Conservation (phyloP, 2,113 vertebrate species). For the Lanius ludovicianus region DNA sequence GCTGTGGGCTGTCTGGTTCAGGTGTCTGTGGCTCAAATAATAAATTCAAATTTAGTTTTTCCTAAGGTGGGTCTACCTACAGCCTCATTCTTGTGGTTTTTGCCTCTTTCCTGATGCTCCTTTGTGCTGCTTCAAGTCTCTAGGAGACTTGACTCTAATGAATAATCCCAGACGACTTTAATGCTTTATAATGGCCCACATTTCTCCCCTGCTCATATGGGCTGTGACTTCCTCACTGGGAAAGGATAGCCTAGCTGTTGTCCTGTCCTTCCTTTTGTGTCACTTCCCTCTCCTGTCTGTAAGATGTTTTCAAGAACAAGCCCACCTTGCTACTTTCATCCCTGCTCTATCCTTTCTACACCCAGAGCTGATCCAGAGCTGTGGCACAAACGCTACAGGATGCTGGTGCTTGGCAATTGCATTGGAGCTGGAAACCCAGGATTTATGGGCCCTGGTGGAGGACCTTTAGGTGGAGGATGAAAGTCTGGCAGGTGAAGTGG, state of each 20-base stretch:
- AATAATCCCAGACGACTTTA: not conserved
- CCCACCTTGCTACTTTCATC: not conserved
- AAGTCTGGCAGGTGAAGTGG: not conserved
- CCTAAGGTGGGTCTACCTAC: not conserved
- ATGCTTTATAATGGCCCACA: not conserved
- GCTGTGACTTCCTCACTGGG: not conserved
- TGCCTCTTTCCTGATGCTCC: not conserved
- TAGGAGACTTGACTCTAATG: not conserved
- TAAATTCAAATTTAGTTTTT: not conserved
- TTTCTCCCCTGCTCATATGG: not conserved
- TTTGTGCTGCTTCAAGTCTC: not conserved
- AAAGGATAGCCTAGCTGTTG: not conserved
- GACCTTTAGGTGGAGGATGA: not conserved
- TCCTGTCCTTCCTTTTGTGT: not conserved
- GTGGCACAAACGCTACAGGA: not conserved
- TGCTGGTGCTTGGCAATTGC: not conserved
- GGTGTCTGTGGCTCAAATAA: not conserved
- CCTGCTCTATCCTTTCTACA: not conserved
- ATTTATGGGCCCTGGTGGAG: not conserved
- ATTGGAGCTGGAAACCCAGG: not conserved
- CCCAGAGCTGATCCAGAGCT: not conserved
- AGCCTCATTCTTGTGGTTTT: fast-evolving
- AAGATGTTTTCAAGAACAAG: not conserved
- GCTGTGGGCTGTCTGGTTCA: not conserved
- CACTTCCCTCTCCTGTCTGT: not conserved